Conservation (phyloP, 2,113 vertebrate species). For the Nerophis lumbriciformis region DNA sequence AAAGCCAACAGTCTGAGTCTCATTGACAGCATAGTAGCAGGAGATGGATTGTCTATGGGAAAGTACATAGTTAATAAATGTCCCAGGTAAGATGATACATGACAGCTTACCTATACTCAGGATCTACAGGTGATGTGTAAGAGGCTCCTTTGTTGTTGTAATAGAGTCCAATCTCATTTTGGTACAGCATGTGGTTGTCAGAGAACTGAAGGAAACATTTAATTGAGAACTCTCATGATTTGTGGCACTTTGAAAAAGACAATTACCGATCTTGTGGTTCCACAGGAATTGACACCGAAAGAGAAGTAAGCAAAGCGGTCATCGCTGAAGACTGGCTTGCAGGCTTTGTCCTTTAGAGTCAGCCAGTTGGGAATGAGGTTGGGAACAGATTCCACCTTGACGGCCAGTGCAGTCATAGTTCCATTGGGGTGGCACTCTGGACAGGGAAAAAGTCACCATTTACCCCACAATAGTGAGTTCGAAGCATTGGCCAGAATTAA, state of each 20-base stretch:
- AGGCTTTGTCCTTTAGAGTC: conserved; percentile 61
- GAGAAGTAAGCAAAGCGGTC: conserved; percentile 62
- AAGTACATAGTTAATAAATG: not conserved
- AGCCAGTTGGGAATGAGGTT: conserved; percentile 45
- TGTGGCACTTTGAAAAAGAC: too few species aligned
- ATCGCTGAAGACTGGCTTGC: conserved; percentile 58
- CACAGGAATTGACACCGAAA: conserved; percentile 62
- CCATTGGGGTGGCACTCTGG: conserved; percentile 69
- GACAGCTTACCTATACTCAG: conserved; percentile 52
- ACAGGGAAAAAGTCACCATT: too few species aligned
- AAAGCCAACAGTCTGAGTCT: conserved; percentile 41
- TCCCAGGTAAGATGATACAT: not conserved
- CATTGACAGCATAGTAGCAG: conserved; percentile 65
- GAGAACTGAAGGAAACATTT: conserved; percentile 49
- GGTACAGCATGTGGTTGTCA: conserved; percentile 61
- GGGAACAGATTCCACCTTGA: conserved; percentile 64
- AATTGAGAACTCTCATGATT: not conserved
- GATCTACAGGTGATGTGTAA: conserved; percentile 14
- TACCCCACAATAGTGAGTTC: too few species aligned
- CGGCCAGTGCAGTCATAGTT: conserved; percentile 59
- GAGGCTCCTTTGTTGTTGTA: not conserved
- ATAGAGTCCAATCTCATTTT: conserved; percentile 60
- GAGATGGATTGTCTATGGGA: conserved; percentile 47
- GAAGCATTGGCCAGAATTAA: too few species aligned
- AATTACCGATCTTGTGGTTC: conserved; percentile 63